phyloP scores from a whole-genome alignment of 2,888 invertebrate genomes.

The Ormyrus labotus region DNA sequence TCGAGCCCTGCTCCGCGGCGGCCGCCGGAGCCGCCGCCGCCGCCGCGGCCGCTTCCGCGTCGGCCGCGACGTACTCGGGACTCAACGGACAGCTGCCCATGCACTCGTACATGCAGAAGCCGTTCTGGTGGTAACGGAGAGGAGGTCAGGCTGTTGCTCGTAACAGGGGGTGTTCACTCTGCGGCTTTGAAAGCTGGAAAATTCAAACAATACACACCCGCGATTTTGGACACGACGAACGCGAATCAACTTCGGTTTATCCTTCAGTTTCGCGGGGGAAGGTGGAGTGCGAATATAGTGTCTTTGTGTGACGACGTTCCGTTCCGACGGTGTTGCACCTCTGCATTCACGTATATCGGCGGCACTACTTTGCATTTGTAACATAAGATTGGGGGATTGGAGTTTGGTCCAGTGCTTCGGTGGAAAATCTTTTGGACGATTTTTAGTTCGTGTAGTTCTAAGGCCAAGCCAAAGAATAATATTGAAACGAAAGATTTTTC shows the following conservation, averaged over 20 bases:
- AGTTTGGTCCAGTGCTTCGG: not conserved
- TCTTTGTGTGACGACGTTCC: too few relatives aligned
- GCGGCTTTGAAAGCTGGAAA: too few relatives aligned
- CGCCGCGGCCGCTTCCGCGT: constrained; percentile 46
- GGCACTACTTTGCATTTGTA: not conserved
- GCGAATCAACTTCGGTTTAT: too few relatives aligned
- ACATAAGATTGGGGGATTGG: not conserved
- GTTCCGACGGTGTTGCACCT: too few relatives aligned
- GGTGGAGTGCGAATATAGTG: too few relatives aligned
- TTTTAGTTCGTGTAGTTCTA: constrained; percentile 9
- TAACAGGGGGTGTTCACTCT: too few relatives aligned
- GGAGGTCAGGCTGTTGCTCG: too few relatives aligned
- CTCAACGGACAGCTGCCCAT: constrained; percentile 69
- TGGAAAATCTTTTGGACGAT: not conserved
- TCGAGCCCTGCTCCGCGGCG: constrained; percentile 64
- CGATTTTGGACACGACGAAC: too few relatives aligned
- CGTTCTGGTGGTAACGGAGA: constrained; percentile 79
- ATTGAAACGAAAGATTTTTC: not conserved
- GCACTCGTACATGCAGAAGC: constrained; percentile 72
- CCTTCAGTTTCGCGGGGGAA: too few relatives aligned
- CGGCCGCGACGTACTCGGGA: constrained; percentile 56
- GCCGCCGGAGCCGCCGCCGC: constrained; percentile 52
- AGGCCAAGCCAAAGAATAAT: constrained; percentile 51
- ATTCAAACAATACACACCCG: too few relatives aligned
- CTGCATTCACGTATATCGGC: not conserved